Conservation (phyloP, 2,113 vertebrate species). For the Salminus brasiliensis region DNA sequence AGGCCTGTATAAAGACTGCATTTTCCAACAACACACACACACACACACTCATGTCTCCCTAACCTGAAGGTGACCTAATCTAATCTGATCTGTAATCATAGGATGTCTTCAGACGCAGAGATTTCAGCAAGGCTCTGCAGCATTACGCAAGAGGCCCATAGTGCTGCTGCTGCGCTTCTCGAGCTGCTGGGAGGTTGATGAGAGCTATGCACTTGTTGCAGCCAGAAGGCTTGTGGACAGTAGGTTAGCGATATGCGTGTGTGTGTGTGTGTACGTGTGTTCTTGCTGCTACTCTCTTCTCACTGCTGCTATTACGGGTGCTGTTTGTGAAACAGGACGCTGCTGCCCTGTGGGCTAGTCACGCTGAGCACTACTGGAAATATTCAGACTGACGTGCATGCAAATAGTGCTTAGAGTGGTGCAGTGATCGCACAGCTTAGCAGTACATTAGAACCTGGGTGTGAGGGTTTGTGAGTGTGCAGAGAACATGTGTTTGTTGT, state of each 20-base stretch:
- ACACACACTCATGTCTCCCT: not conserved
- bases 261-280: not conserved
- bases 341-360: not conserved
- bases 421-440: not conserved
- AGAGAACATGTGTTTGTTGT: slow-evolving; percentile 10
- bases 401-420: not conserved
- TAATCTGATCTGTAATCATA: slow-evolving; percentile 23
- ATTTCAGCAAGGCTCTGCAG: not conserved
- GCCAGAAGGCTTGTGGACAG: slow-evolving; percentile 1
- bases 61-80: slow-evolving; percentile 10
- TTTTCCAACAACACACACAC: slow-evolving; percentile 2
- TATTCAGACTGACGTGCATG: not conserved
- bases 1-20: not conserved
- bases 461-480: not conserved
- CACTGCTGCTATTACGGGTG: not conserved
- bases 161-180: too few species aligned
- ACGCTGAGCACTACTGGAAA: slow-evolving; percentile 27
- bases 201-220: not conserved
- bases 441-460: not conserved
- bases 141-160: not conserved
- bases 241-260: not conserved
- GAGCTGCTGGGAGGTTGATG: not conserved
- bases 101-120: not conserved
- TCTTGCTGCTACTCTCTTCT: not conserved
- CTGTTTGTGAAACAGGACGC: slow-evolving; percentile 18